Evolutionary conservation across 1,140 invertebrate species (phyloP), one percentile per base, ranked within the genome.

Genomic region (Asbolus verrucosus): DNA sequence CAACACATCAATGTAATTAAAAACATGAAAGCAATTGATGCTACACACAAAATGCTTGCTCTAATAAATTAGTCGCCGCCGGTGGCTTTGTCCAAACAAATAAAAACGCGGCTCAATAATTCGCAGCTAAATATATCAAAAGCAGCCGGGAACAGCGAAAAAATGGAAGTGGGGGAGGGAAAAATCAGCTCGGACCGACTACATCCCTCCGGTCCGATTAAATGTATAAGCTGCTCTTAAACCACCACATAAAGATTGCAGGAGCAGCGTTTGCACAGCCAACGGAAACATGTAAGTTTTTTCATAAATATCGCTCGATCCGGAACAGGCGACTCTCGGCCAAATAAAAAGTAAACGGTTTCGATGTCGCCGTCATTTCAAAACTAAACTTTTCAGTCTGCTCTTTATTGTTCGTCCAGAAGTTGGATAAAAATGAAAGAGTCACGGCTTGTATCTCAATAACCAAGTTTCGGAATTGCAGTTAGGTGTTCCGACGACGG

Each of bases 381-480:
- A 27, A 63, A 38, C 60, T 41, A 63, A 63, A 63, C 61, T 63
- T 63, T 63, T 41, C 61, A 63, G 33, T 63, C 61, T 38, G 30
- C 30, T 38, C 31, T 41, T 41, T 63, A 63, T 39, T 63, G 61
- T 63, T 41, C 46, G 46, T 54, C 46, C 46, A 54, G 21, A 54
- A 54, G 46, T 27, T 63, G 61, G 61, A 63, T 63, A 41, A 63
- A 63, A 63, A 54, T 54, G 46, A 54, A 54, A 54, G 46, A 63
- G 61, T 63, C 61, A 39, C 39, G 33, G 61, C 46, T 63, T 63
- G 33, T 63, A 41, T 63, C 31, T 63, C 61, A 63, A 39, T 63
- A 63, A 63, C 31, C 31, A 41, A 63, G 61, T 63, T 63, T 63
- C 33, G 4, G 39, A 41, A 63, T 41, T 63, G 33, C 61, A 63